These are phyloP conservation scores for Neodiprion virginianus DNA, from an alignment of 1,140 invertebrate species.

Conservation along the genomic window DNA sequence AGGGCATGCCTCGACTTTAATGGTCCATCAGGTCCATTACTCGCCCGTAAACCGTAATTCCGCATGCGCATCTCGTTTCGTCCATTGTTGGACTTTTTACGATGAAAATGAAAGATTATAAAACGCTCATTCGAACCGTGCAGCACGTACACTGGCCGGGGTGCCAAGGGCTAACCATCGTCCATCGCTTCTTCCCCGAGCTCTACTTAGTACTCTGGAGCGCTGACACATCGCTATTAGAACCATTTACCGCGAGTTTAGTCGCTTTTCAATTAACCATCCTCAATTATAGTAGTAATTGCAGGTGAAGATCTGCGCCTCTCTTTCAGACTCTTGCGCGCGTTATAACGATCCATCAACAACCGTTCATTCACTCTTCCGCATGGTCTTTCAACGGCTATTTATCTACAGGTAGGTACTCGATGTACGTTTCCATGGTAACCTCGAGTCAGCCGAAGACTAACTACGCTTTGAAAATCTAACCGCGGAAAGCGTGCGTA, in stretches of 20 bases:
- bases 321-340: background rate
- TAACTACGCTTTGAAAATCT: too few species aligned
- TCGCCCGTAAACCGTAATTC: constrained; percentile 43
- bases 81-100: constrained; percentile 41
- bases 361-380: constrained; percentile 19
- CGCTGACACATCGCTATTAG: too few species aligned
- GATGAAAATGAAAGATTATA: constrained; percentile 45
- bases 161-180: background rate
- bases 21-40: constrained; percentile 49
- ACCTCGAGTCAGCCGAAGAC: too few species aligned
- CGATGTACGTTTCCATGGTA: constrained; percentile 6
- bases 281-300: background rate
- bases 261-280: background rate
- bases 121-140: constrained; percentile 20
- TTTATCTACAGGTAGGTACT: too few species aligned
- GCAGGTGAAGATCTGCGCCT: constrained; percentile 13
- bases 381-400: constrained; percentile 11
- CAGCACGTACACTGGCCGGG: constrained; percentile 12
- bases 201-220: too few species aligned
- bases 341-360: constrained; percentile 9
- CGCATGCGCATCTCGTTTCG: constrained; percentile 32
- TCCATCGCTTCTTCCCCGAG: background rate
- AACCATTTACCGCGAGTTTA: background rate
- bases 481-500: too few species aligned
- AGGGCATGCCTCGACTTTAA: constrained; percentile 29